Evolutionary conservation across 1,140 invertebrate species (phyloP), one percentile per base, ranked within the genome.

Genomic region (Pachyrhynchus sulphureomaculatus): DNA sequence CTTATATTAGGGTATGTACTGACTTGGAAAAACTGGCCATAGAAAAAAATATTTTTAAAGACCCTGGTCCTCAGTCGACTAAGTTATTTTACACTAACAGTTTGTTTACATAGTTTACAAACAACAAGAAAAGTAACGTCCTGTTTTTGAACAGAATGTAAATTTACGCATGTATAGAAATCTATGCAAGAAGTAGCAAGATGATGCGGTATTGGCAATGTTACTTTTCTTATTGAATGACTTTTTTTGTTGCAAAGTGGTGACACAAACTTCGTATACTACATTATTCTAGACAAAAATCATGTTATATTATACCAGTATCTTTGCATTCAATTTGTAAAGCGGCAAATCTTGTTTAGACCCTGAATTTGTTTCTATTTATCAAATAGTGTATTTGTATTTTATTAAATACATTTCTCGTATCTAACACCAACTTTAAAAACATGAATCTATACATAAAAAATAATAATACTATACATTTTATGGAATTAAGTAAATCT

Each of bases 281-380:
- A 61, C 39, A 62, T 48, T 62, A 59, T 41, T 54, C 59, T 62
- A 55, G 51, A 45, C 44, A 48, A 53, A 58, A 53, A 61, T 53
- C 24, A 32, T 49, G 48, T 60, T 36, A 56, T 41, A 47, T 32
- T 61, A 53, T 53, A 53, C 58, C 58, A 61, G 56, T 59, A 51
- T 42, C 33, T n/a, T 24, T 24, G 39, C 39, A 13, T 41, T 54
- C 41, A 21, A 54, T 54, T 20, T 58, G 44, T 58, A 12, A 32
- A 47, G 41, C 41, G 36, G 29, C 26, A 60, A 44, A 60, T 17
- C 39, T 67, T 65, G 45, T 32, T 54, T 39, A 64, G 62, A 68
- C 66, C 66, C 66, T 68, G 66, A 62, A 68, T 62, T 54, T 48
- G 59, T 64, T 64, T 44, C 56, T 59, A 59, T 59, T 58, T 49